Evolutionary conservation across 2,797 vertebrate species (phyloP), one percentile per base, ranked within the genome.

Genomic region (Alcedo quadribrachys): DNA sequence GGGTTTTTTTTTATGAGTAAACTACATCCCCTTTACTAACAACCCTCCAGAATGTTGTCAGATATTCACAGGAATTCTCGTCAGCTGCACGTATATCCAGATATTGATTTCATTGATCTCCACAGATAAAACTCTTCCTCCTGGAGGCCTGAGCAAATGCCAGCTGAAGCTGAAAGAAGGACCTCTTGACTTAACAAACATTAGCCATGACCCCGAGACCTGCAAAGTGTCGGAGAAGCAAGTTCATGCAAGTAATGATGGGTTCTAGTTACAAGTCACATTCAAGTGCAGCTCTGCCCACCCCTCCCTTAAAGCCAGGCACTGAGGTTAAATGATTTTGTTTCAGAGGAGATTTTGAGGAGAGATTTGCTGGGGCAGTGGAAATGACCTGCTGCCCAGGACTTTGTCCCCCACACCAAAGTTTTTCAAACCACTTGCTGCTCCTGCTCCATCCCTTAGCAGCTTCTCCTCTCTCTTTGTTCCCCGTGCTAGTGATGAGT

Each of bases 31-130:
- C 51, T 87, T 80, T 58, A 48, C 33, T 78, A 71, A 75, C 17
- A 32, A 76, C 22, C 7, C 6, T 30, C 13, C 1, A 16, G 85
- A 81, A 82, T 37, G 6, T 46, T 78, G 58, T 65, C 24, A 92
- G 90, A 65, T 75, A 37, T 9, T 75, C 7, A 32, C 27, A 84
- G 55, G 65, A 77, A 57, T 73, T 76, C 85, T 65, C 1, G 0
- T 71, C 54, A 66, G 75, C 61, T 87, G 35, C 2, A 6, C 33
- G 6, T 81, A 15, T 77, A 83, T 62, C 21, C 46, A 75, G 62
- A n/a, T 94, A 92, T 2, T 55, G 87, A 94, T 95, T 93, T 90
- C 40, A 85, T 74, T 95, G 84, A 81, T 93, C 58, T 81, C 80
- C 46, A 54, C 54, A 71, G 79, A 66, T 58, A 93, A 92, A 92